Evolutionary conservation across 1,140 invertebrate species (phyloP).

Genomic region (Bombus pyrosoma): DNA sequence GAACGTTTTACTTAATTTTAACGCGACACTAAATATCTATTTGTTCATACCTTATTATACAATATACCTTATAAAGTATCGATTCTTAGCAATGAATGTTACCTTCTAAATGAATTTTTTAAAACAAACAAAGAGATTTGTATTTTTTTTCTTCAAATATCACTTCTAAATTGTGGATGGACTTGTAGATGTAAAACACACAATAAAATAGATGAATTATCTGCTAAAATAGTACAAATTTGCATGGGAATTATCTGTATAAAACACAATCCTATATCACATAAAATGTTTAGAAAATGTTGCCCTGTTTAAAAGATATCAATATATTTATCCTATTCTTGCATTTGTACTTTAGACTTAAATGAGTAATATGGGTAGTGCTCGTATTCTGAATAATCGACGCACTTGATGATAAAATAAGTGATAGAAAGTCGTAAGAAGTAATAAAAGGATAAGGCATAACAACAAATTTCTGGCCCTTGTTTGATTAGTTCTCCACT

Average conservation of each 20-base stretch:
- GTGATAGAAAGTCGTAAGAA: conserved; percentile 76
- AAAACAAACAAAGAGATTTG: not conserved
- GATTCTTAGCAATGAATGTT: not conserved
- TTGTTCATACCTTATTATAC: not conserved
- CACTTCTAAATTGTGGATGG: not conserved
- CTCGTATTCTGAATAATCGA: conserved; percentile 71
- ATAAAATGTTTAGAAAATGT: not conserved
- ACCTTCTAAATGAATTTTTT: not conserved
- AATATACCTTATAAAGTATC: conserved; percentile 6
- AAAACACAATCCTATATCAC: not conserved
- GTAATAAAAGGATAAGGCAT: conserved; percentile 69
- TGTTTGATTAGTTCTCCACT: conserved; percentile 83
- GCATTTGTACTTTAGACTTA: conserved; percentile 49
- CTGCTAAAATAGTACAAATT: conserved; percentile 13
- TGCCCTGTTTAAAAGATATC: conserved; percentile 16
- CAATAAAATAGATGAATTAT: not conserved
- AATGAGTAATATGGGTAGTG: conserved; percentile 72
- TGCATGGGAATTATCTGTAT: not conserved
- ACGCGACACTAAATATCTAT: conserved; percentile 33
- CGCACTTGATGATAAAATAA: conserved; percentile 77
- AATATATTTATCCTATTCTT: not conserved
- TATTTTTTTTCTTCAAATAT: not conserved
- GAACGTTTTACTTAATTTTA: conserved; percentile 56
- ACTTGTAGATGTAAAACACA: not conserved
- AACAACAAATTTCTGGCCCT: conserved; percentile 77